These are phyloP conservation scores for Haliaeetus leucogaster DNA, from an alignment of 2,113 vertebrate genomes.

Conservation along the genomic window DNA sequence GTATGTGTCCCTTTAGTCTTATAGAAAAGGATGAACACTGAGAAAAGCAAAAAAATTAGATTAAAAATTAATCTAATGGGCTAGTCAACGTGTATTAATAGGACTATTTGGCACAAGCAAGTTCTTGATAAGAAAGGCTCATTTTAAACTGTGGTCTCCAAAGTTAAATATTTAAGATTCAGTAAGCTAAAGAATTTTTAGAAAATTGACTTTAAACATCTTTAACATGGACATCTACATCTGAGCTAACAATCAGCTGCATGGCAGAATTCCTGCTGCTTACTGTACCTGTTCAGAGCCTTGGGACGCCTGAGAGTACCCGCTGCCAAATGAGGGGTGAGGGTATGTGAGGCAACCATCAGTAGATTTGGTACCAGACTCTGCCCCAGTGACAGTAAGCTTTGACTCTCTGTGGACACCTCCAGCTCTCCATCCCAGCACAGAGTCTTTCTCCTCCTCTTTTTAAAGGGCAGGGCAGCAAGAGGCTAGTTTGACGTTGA, in stretches of 20 bases:
- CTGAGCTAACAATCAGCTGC: background rate
- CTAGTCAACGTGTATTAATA: background rate
- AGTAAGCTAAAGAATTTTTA: background rate
- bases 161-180: background rate
- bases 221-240: background rate
- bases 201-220: background rate
- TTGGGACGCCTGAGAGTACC: background rate
- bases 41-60: background rate
- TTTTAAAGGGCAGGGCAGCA: background rate
- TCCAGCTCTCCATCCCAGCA: background rate
- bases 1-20: background rate
- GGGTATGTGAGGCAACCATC: background rate
- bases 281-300: background rate
- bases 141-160: background rate
- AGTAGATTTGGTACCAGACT: background rate
- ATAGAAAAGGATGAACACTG: background rate
- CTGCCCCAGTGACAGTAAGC: background rate
- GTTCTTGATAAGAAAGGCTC: background rate
- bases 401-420: background rate
- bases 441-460: background rate
- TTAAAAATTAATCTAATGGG: background rate
- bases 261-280: background rate
- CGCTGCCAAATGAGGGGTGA: background rate
- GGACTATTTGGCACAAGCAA: background rate
- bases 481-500: background rate